Base-by-base conservation (phyloP, 2,888 invertebrate species). In the Baccha elongata region DNA sequence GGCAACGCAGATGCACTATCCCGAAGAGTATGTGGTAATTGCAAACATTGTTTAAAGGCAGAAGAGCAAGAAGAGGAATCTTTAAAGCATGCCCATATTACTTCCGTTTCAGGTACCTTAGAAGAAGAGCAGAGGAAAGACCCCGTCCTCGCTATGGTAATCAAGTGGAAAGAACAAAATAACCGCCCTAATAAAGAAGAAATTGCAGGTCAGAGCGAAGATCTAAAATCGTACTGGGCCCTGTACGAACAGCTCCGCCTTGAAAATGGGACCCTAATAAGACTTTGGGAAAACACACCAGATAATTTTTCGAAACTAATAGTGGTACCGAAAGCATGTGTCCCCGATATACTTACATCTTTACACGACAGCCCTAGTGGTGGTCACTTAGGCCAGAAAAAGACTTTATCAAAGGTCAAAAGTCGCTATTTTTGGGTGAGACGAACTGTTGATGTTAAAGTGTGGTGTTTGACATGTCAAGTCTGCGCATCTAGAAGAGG, bases 1-100 rank as follows among this genome's bases (percentile, higher is more conserved):
- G 37, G 53, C 1, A 73, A 80, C 13, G 73, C 73, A 6, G 73
- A 74, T 48, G 68, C 73, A 4, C 6, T 74, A 3, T 80, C 69
- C 5, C 29, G 73, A 26, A 44, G 68, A 44, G 32, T 50, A 2
- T 58, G 69, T 21, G 50, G 10, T 2, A 26, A 21, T 7, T 69
- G 69, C n/a, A 23, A 48, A 15, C 55, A 55, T n/a, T 55, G 68
- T 8, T 19, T 1, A 2, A n/a, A 10, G 6, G 48, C 11, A 0
- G 50, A 29, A 50, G 26, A 50, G 13, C 0, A 15, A 17, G 50
- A 50, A 26, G 21, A 32, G 1, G 42, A 21, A 2, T 40, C 50
- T 2, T 23, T 26, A 19, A 58, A 15, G 10, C 23, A n/a, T 15
- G 13, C 6, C 5, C 13, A 42, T 3, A 10, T 23, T 26, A 58